Conservation (phyloP, 2,888 invertebrate genomes). For the Nemoura dubitans region DNA sequence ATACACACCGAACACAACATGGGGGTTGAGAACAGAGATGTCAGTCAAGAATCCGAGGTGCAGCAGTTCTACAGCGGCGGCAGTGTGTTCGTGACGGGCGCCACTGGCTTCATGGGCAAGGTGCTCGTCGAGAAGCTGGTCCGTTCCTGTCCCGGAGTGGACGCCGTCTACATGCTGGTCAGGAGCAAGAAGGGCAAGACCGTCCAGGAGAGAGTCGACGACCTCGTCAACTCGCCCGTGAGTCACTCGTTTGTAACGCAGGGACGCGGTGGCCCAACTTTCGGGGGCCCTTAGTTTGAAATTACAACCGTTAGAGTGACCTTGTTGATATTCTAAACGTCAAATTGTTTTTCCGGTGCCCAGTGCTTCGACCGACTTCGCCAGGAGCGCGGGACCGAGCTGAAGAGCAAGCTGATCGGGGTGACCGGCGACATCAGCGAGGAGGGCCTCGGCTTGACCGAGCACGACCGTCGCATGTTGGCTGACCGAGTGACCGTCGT, state of each 20-base stretch:
- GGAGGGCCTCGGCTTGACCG: slow-evolving; percentile 54
- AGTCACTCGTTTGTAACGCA: background rate
- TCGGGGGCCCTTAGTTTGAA: too few species aligned
- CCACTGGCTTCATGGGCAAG: slow-evolving; percentile 28
- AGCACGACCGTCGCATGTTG: slow-evolving; percentile 57
- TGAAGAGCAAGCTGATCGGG: background rate
- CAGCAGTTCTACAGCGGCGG: slow-evolving; percentile 32
- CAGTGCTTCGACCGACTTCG: slow-evolving; percentile 22
- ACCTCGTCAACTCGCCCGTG: slow-evolving; percentile 21
- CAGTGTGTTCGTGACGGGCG: slow-evolving; percentile 28
- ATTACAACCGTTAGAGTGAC: too few species aligned
- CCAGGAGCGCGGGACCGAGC: background rate
- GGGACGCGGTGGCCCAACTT: too few species aligned
- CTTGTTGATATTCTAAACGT: too few species aligned
- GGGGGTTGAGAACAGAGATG: background rate
- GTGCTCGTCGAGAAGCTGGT: slow-evolving; percentile 34
- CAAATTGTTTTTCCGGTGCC: too few species aligned
- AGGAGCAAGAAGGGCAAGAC: slow-evolving; percentile 29
- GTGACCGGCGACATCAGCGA: slow-evolving; percentile 19
- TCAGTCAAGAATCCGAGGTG: background rate
- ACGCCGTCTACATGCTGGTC: slow-evolving; percentile 16
- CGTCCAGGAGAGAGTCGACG: slow-evolving; percentile 15
- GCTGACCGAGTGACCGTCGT: slow-evolving; percentile 63
- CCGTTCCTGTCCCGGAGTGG: slow-evolving; percentile 7
- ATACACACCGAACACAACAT: background rate